These are phyloP conservation scores for Dicrostonyx torquatus DNA, from an alignment of 2,797 vertebrate species.

Conservation along the genomic window DNA sequence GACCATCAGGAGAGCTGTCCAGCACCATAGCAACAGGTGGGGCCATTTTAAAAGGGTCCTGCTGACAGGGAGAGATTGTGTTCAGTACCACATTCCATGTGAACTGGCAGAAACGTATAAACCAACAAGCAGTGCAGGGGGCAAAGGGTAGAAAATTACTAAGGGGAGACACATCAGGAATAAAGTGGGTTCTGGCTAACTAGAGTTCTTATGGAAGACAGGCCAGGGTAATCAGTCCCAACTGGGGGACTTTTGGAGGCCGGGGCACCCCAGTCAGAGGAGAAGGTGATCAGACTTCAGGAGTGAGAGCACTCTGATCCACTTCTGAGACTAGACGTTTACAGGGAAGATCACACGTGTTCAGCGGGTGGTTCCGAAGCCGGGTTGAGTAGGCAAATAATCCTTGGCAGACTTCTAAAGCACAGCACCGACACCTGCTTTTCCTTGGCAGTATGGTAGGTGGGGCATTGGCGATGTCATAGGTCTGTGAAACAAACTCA, in stretches of 20 bases:
- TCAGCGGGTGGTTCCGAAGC: background rate
- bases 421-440: background rate
- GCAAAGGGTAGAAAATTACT: background rate
- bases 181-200: background rate
- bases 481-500: background rate
- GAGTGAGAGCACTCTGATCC: background rate
- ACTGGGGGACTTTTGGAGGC: background rate
- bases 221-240: background rate
- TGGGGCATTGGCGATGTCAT: background rate
- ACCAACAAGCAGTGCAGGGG: background rate
- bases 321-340: background rate
- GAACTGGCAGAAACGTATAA: background rate
- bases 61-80: background rate
- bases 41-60: background rate
- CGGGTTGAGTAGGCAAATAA: background rate
- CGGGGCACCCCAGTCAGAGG: background rate
- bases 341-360: background rate
- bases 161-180: too few relatives aligned
- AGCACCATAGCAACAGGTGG: background rate
- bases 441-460: background rate
- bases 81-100: background rate
- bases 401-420: background rate
- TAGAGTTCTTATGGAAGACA: background rate
- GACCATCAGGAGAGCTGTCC: too few relatives aligned
- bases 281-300: background rate